phyloP scores from a whole-genome alignment of 2,888 invertebrate genomes.

The Anarsia innoxiella region DNA sequence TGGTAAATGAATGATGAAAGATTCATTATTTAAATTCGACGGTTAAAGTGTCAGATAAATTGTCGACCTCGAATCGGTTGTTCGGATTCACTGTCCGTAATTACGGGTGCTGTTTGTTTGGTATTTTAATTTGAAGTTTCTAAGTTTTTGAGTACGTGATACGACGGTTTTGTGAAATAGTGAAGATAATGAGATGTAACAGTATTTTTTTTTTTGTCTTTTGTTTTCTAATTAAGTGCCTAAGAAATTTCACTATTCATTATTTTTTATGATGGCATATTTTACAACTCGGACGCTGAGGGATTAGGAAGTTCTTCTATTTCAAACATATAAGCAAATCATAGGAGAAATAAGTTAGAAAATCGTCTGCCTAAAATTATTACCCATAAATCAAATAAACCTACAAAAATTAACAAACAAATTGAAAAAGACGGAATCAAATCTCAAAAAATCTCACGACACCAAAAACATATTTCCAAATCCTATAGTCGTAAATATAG shows the following conservation, averaged over 20 bases:
- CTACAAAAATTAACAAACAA: too few species aligned
- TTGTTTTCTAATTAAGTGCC: background rate
- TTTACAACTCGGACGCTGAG: background rate
- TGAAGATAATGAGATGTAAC: background rate
- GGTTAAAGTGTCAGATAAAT: conserved; percentile 66
- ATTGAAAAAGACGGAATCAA: too few species aligned
- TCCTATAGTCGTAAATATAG: background rate
- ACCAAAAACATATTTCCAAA: too few species aligned
- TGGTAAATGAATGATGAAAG: conserved; percentile 38
- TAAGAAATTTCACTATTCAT: background rate
- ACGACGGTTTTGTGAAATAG: conserved; percentile 8
- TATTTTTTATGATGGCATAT: background rate
- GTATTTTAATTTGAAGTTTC: conserved; percentile 46
- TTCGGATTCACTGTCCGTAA: conserved; percentile 63
- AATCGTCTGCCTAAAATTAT: too few species aligned
- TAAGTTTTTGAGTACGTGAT: conserved; percentile 10
- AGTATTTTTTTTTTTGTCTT: background rate
- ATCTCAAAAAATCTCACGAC: too few species aligned
- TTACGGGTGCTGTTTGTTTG: conserved; percentile 39
- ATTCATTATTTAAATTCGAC: conserved; percentile 63
- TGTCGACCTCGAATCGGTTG: conserved; percentile 62
- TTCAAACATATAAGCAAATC: too few species aligned
- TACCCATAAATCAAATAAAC: too few species aligned
- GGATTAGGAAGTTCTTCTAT: too few species aligned
- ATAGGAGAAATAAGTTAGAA: too few species aligned